Conservation (phyloP, 2,888 invertebrate species). For the Tethea ocularis region DNA sequence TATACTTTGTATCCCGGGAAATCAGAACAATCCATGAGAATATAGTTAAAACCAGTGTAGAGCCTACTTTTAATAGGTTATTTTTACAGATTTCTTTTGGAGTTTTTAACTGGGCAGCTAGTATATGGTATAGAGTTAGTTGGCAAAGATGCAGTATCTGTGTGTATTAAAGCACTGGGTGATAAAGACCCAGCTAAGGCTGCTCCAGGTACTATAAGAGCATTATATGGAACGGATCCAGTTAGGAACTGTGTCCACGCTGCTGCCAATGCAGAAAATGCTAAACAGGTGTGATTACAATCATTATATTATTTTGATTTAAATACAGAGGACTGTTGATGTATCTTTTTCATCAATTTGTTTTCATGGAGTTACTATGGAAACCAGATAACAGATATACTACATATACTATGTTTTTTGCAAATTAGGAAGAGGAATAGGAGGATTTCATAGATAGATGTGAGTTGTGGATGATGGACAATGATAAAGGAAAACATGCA, state of each 20-base stretch:
- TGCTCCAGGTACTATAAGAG: slow-evolving; percentile 85
- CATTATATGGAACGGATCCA: slow-evolving; percentile 87
- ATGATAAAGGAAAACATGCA: no score
- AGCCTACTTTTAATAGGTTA: slow-evolving; percentile 8
- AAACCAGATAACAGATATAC: no score
- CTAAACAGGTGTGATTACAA: slow-evolving; percentile 64
- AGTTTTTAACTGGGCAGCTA: slow-evolving; percentile 87
- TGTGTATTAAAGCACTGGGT: slow-evolving; percentile 85
- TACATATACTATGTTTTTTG: no score
- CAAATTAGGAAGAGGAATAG: no score
- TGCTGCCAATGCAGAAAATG: slow-evolving; percentile 82
- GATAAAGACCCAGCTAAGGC: slow-evolving; percentile 85
- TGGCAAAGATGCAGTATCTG: slow-evolving; percentile 86
- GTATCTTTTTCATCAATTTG: no score
- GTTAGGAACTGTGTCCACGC: slow-evolving; percentile 88
- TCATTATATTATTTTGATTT: no score
- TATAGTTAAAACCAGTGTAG: no score
- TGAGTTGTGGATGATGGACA: no score
- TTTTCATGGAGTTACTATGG: no score
- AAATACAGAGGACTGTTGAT: no score
- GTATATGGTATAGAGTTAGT: slow-evolving; percentile 89
- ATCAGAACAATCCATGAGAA: background rate
- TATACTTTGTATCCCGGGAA: no score
- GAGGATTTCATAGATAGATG: no score
- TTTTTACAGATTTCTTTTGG: slow-evolving; percentile 81